Conservation (phyloP, 2,888 invertebrate species). For the Drosophila nr. fundita region DNA sequence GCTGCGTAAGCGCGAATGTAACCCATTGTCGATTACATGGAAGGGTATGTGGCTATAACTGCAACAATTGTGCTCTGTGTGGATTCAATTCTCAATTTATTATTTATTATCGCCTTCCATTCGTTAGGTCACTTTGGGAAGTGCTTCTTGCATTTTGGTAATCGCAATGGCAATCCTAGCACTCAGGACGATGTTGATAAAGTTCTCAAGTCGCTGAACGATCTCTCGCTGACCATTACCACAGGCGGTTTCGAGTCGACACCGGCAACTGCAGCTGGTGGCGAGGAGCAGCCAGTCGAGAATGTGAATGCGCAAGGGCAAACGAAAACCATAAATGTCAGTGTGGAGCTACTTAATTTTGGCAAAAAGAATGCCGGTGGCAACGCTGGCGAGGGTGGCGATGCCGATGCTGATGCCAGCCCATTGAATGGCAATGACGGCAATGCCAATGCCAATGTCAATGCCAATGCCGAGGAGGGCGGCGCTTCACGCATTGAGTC, state of each 20-base stretch:
- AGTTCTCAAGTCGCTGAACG: constrained; percentile 83
- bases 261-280: constrained; percentile 59
- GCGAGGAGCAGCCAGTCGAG: constrained; percentile 63
- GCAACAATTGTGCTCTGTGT: neutral
- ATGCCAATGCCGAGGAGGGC: constrained; percentile 55
- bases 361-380: constrained; percentile 63
- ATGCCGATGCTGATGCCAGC: constrained; percentile 42
- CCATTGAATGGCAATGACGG: constrained; percentile 58
- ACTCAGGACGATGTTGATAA: constrained; percentile 83
- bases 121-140: constrained; percentile 88
- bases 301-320: constrained; percentile 57
- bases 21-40: constrained; percentile 92
- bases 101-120: constrained; percentile 5
- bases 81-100: neutral
- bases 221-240: constrained; percentile 82
- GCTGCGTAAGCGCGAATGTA: constrained; percentile 90
- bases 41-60: constrained; percentile 84
- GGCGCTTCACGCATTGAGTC: constrained; percentile 82
- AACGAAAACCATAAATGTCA: constrained; percentile 79
- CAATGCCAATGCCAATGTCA: constrained; percentile 49
- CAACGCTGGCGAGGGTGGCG: constrained; percentile 70
- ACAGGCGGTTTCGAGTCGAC: constrained; percentile 57
- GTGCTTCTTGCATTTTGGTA: constrained; percentile 91
- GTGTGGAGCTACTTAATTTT: constrained; percentile 82
- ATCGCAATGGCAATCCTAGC: constrained; percentile 86